These are phyloP conservation scores for Archivesica marissinica DNA, from an alignment of 1,140 invertebrate genomes.

Conservation along the genomic window DNA sequence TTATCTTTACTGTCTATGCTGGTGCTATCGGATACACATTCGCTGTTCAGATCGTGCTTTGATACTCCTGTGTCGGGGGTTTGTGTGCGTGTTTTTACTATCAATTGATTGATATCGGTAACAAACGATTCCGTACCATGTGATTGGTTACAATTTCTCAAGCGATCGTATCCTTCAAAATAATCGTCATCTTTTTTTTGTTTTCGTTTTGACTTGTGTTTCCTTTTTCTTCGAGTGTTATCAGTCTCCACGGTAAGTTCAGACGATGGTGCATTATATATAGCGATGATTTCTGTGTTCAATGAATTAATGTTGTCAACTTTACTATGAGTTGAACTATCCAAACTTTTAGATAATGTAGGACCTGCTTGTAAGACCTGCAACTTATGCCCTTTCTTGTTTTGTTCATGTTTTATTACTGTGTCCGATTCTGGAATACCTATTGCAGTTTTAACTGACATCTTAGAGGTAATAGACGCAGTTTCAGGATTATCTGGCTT, in stretches of 20 bases:
- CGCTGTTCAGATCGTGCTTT: neutral
- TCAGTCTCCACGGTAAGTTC: too few relatives aligned
- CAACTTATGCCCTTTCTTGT: too few relatives aligned
- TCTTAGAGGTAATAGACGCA: neutral
- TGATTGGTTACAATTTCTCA: neutral
- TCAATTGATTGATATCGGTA: slow-evolving; percentile 6
- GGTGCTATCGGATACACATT: neutral
- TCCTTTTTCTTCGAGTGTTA: neutral
- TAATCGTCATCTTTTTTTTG: slow-evolving; percentile 1
- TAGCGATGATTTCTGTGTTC: neutral
- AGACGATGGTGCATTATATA: neutral
- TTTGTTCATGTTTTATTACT: neutral
- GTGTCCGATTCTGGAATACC: neutral
- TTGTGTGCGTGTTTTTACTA: slow-evolving; percentile 9
- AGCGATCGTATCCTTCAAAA: neutral
- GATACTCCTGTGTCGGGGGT: neutral
- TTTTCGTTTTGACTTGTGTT: neutral
- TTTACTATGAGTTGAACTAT: neutral
- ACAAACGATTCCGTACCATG: neutral
- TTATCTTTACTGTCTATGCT: neutral
- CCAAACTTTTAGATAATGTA: neutral
- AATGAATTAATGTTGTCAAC: slow-evolving; percentile 8
- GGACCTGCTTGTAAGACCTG: too few relatives aligned
- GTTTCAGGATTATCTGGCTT: neutral
- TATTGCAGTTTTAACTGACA: neutral